phyloP scores from a whole-genome alignment of 2,113 vertebrate genomes.

The Microtus oregoni region DNA sequence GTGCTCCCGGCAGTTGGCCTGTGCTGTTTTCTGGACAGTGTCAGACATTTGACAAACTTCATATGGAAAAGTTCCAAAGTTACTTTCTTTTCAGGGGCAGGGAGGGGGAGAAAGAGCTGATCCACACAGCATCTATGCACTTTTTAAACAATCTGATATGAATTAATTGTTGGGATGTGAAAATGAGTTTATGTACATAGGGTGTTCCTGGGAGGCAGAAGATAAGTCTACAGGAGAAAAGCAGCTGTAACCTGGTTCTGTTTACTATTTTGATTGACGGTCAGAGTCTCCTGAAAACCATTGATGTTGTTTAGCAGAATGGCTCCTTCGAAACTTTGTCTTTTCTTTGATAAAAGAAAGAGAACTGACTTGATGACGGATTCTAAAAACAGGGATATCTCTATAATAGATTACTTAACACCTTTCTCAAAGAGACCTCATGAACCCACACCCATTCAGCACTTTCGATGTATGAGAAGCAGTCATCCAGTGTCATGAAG shows the following conservation, averaged over 20 bases:
- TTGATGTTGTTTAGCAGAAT: not conserved
- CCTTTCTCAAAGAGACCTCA: not conserved
- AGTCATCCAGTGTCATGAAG: not conserved
- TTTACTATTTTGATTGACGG: not conserved
- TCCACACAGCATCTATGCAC: not conserved
- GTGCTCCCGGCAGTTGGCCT: constrained; percentile 3
- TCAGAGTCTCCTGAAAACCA: fast-evolving
- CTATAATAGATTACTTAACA: not conserved
- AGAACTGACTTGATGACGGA: not conserved
- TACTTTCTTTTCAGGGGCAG: constrained; percentile 9
- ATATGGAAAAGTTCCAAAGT: constrained; percentile 58
- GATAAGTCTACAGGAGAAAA: not conserved
- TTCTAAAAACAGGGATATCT: not conserved
- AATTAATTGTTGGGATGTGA: constrained; percentile 17
- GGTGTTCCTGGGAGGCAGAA: not conserved
- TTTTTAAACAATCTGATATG: constrained; percentile 48
- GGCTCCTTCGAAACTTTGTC: not conserved
- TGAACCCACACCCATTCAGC: not conserved
- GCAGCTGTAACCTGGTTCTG: not conserved
- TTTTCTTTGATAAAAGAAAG: not conserved
- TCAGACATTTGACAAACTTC: constrained; percentile 52
- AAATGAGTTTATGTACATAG: not conserved
- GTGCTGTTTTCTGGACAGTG: constrained; percentile 48
- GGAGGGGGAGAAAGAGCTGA: not conserved
- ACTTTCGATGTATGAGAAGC: not conserved